These are phyloP conservation scores for Maccullochella peelii DNA, from an alignment of 2,113 vertebrate species.

Conservation along the genomic window DNA sequence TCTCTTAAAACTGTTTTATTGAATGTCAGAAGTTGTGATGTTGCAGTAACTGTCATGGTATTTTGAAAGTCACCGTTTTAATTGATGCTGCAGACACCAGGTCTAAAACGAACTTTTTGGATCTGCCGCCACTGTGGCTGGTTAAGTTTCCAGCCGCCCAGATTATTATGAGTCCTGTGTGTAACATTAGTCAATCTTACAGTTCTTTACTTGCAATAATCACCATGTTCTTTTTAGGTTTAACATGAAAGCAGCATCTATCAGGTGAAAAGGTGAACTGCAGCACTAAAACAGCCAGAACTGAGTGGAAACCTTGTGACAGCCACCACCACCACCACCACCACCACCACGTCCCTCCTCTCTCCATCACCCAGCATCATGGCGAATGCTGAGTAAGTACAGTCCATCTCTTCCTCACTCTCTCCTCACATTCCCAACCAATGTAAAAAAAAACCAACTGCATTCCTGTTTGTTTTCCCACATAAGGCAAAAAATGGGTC, in stretches of 20 bases:
- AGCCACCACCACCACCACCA: neutral
- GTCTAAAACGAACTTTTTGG: neutral
- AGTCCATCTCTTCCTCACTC: neutral
- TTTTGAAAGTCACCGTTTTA: neutral
- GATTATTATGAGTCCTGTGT: too few species aligned
- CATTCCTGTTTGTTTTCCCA: neutral
- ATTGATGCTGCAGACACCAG: neutral
- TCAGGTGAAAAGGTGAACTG: conserved; percentile 63
- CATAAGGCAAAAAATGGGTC: neutral
- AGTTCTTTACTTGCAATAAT: neutral
- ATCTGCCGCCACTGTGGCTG: neutral
- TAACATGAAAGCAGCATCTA: conserved; percentile 66
- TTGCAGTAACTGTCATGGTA: neutral
- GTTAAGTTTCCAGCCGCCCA: neutral
- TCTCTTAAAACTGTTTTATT: neutral
- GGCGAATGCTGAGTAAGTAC: conserved; percentile 81
- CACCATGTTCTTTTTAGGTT: conserved; percentile 50
- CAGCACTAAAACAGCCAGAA: conserved; percentile 70
- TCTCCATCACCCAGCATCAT: conserved; percentile 64
- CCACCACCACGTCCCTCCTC: conserved; percentile 20
- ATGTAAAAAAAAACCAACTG: neutral
- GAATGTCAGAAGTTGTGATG: neutral
- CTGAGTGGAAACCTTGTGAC: conserved; percentile 53
- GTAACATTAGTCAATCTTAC: neutral
- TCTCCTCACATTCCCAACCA: conserved; percentile 6